Evolutionary conservation across 1,140 invertebrate species (phyloP).

Genomic region (Lordiphosa clarofinis): DNA sequence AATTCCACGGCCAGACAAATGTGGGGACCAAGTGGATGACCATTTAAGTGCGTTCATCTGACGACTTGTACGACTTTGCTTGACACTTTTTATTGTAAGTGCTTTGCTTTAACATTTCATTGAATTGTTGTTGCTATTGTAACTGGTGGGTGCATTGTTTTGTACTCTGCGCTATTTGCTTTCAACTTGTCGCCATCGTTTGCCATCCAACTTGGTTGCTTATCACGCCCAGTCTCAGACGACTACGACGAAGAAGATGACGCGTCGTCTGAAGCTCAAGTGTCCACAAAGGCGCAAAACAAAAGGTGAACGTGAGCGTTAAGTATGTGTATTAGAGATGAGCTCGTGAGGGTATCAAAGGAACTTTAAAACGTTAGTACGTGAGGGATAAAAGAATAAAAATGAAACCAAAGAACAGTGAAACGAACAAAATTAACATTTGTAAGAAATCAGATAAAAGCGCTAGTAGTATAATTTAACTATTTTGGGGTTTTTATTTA

Average conservation of each 20-base stretch:
- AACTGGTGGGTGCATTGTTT: constrained; percentile 1
- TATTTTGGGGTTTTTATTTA: too few species aligned
- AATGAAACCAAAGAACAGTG: too few species aligned
- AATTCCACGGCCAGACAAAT: constrained; percentile 10
- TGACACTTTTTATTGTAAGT: constrained; percentile 56
- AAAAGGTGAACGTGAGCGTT: too few species aligned
- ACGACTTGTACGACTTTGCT: constrained; percentile 28
- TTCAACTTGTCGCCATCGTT: constrained; percentile 5
- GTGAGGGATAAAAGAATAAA: too few species aligned
- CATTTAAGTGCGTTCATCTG: constrained; percentile 35
- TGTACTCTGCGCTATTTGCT: not conserved
- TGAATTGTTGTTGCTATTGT: constrained; percentile 21
- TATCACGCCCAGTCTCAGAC: not conserved
- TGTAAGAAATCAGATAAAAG: too few species aligned
- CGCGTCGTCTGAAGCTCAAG: too few species aligned
- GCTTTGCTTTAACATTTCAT: constrained; percentile 43
- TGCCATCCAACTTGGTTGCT: not conserved
- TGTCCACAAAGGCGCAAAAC: too few species aligned
- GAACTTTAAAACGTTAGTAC: too few species aligned
- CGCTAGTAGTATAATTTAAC: too few species aligned
- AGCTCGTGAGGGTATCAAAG: too few species aligned
- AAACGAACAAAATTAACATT: too few species aligned
- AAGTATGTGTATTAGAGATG: too few species aligned
- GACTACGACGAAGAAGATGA: not conserved
- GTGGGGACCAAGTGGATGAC: constrained; percentile 8